Conservation (phyloP, 23 tunicate species). For the Phallusia fumigata region DNA sequence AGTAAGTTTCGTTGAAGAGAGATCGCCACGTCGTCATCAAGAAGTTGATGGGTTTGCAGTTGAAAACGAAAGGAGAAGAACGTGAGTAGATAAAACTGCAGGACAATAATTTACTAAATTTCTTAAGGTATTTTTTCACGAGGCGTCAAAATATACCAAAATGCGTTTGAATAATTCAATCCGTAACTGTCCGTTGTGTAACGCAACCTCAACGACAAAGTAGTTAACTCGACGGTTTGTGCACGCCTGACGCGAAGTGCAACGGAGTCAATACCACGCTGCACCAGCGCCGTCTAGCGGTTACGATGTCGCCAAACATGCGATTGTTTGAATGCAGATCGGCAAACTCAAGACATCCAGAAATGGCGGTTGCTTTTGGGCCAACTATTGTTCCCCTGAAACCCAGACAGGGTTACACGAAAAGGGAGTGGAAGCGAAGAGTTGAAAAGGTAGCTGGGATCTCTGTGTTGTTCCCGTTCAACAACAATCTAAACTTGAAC, state of each 20-base stretch:
- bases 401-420: background rate
- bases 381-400: conserved; percentile 28
- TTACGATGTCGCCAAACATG: too few relatives aligned
- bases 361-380: conserved; percentile 44
- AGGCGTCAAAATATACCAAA: too few relatives aligned
- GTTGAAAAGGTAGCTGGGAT: conserved; percentile 65
- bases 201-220: too few relatives aligned
- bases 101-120: too few relatives aligned
- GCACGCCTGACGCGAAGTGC: too few relatives aligned
- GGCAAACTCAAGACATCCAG: background rate
- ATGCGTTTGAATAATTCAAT: too few relatives aligned
- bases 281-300: too few relatives aligned
- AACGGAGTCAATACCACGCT: too few relatives aligned
- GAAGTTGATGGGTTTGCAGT: background rate
- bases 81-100: background rate
- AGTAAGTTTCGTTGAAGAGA: background rate
- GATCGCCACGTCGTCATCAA: background rate
- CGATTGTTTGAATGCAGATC: too few relatives aligned
- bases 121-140: too few relatives aligned
- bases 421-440: conserved; percentile 35
- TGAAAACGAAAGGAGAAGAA: background rate
- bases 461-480: background rate
- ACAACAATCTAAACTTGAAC: background rate
- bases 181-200: too few relatives aligned
- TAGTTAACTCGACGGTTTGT: too few relatives aligned